These are phyloP conservation scores for Temnothorax unifasciatus DNA, from an alignment of 2,888 invertebrate species.

Conservation along the genomic window DNA sequence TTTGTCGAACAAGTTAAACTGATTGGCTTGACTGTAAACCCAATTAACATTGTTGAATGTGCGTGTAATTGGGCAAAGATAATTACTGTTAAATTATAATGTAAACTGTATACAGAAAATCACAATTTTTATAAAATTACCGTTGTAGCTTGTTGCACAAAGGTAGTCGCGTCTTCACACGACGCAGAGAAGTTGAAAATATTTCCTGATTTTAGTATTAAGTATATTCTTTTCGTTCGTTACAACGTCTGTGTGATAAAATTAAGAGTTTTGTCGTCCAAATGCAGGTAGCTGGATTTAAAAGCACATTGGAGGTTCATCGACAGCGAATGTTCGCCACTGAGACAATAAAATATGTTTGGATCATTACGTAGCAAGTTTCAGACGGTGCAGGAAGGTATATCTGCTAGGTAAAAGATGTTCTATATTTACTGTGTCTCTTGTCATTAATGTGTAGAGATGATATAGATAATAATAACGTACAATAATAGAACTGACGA, in stretches of 20 bases:
- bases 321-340: conserved; percentile 17
- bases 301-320: neutral
- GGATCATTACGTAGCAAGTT: conserved; percentile 83
- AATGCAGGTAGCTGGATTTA: neutral
- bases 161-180: no score
- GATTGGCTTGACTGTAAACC: neutral
- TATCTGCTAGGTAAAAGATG: conserved; percentile 83
- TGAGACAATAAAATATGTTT: conserved; percentile 79
- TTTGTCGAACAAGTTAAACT: neutral
- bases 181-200: neutral
- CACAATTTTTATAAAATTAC: neutral
- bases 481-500: neutral
- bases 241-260: neutral
- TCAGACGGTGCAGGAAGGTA: conserved; percentile 85
- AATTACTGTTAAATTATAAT: neutral
- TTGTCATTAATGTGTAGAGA: neutral
- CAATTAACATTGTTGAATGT: neutral
- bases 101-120: neutral
- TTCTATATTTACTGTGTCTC: neutral
- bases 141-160: neutral
- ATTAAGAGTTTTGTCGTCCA: neutral
- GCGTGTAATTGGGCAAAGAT: neutral
- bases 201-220: neutral
- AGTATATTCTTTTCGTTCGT: neutral
- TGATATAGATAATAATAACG: neutral